Percentiles rank a stretch among this genome's conserved stretches.
phyloP scores from a whole-genome alignment of 2,113 vertebrate species.

The Herpailurus yagouaroundi region DNA sequence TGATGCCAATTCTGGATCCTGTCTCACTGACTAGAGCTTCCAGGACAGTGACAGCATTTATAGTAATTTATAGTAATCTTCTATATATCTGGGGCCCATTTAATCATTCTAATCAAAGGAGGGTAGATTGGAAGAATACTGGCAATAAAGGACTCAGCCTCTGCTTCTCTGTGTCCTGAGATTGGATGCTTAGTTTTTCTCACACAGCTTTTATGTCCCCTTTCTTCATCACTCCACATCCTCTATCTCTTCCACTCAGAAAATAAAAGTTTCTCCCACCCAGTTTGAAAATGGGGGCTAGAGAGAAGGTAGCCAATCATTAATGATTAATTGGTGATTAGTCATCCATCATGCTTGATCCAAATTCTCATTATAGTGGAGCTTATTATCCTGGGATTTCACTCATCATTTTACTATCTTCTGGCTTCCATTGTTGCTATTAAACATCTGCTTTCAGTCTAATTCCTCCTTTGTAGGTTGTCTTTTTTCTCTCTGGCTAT shows the following conservation, averaged over 20 bases:
- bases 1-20: slow-evolving; percentile 4
- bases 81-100: neutral
- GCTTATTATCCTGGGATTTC: neutral
- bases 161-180: neutral
- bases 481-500: neutral
- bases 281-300: neutral
- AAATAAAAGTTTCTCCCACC: neutral
- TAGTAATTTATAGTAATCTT: neutral
- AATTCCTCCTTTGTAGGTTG: neutral
- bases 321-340: neutral
- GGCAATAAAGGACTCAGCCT: neutral
- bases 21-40: neutral
- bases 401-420: neutral
- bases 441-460: neutral
- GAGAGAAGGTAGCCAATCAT: neutral
- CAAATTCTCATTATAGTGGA: neutral
- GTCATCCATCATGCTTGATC: neutral
- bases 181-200: neutral
- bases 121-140: neutral
- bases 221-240: neutral
- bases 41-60: neutral
- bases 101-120: neutral
- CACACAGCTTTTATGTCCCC: neutral
- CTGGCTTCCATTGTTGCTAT: neutral
- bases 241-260: neutral